Evolutionary conservation across 2,797 vertebrate species (phyloP).

Genomic region (Lepus oiostolus): DNA sequence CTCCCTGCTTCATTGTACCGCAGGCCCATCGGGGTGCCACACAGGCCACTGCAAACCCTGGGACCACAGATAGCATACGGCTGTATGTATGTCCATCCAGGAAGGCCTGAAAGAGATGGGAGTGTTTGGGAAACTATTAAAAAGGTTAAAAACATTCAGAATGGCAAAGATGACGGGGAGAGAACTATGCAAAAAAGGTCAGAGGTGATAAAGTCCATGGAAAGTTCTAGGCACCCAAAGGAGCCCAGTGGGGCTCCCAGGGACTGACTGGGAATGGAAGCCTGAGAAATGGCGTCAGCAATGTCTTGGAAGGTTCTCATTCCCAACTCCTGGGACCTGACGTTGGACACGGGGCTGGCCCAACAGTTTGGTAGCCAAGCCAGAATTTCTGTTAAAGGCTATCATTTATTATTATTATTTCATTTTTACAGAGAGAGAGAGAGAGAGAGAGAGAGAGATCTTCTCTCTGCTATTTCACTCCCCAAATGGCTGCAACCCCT

Average conservation of each 20-base stretch:
- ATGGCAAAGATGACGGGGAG: not conserved
- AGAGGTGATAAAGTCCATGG: not conserved
- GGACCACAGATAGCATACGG: not conserved
- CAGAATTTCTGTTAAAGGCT: not conserved
- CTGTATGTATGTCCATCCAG: not conserved
- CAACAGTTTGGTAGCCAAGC: not conserved
- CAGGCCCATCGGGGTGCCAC: not conserved
- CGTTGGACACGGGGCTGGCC: not conserved
- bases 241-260: fast-evolving
- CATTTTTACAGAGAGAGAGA: no score
- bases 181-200: not conserved
- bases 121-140: not conserved
- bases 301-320: not conserved
- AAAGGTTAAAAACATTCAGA: not conserved
- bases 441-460: no score
- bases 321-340: not conserved
- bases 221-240: not conserved
- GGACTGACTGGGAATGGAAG: no score
- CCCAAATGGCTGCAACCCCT: no score
- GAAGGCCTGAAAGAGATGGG: not conserved
- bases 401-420: no score
- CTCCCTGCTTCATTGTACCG: not conserved
- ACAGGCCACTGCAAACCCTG: not conserved
- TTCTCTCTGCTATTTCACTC: no score
- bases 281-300: not conserved